Evolutionary conservation across 2,888 invertebrate species (phyloP).

Genomic region (Philopedon plagiatum): DNA sequence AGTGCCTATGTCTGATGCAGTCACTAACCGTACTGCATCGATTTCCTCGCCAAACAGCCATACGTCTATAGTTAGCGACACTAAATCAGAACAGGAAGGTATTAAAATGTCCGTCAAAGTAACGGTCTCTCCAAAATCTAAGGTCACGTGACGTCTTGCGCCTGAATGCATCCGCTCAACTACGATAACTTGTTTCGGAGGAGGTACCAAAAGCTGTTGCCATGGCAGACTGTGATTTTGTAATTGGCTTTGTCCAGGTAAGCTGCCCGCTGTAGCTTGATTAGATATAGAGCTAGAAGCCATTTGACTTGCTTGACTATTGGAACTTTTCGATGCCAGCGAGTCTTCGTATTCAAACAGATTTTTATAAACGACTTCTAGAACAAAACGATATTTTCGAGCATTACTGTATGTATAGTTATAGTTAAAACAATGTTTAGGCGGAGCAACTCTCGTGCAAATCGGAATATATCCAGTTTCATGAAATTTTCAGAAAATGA

Average conservation of each 20-base stretch:
- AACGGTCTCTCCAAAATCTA: slow-evolving; percentile 92
- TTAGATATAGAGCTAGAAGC: slow-evolving; percentile 28
- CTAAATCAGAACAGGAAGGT: slow-evolving; percentile 85
- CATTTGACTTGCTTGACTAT: slow-evolving; percentile 29
- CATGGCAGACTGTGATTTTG: slow-evolving; percentile 53
- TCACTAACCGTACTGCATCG: slow-evolving; percentile 87
- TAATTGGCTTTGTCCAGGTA: slow-evolving; percentile 6
- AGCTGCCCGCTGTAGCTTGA: slow-evolving; percentile 25
- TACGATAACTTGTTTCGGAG: slow-evolving; percentile 87
- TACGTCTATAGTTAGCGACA: slow-evolving; percentile 89
- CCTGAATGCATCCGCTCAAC: slow-evolving; percentile 96
- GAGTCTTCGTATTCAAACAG: slow-evolving; percentile 33
- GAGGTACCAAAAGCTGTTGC: slow-evolving; percentile 77
- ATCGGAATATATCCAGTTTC: too few relatives aligned
- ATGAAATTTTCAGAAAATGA: too few relatives aligned
- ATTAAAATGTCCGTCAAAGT: slow-evolving; percentile 89
- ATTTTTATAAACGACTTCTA: slow-evolving; percentile 51
- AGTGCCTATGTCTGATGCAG: slow-evolving; percentile 89
- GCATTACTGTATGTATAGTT: too few relatives aligned
- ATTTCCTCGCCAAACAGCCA: slow-evolving; percentile 91
- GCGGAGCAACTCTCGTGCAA: too few relatives aligned
- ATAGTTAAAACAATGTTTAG: too few relatives aligned
- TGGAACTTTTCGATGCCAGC: slow-evolving; percentile 22
- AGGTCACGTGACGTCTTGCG: slow-evolving; percentile 90
- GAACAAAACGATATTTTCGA: slow-evolving; percentile 13